Evolutionary conservation across 2,888 invertebrate genomes (phyloP), one percentile per base, ranked within the genome.

Genomic region (Platycheirus rosarum): DNA sequence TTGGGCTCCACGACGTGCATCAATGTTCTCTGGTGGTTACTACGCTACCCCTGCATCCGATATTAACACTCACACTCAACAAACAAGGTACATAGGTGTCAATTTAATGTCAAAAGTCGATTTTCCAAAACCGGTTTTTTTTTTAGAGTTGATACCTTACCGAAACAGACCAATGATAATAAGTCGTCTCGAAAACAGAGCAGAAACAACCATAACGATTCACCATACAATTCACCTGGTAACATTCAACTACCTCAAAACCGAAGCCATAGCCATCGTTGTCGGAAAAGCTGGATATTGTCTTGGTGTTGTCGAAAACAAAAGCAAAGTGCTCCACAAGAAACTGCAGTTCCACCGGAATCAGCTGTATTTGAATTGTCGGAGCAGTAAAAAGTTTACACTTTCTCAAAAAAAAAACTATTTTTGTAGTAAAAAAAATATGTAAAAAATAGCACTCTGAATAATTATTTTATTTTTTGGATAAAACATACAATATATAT

Each of bases 361-460:
- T 90, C 90, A 90, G 91, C 90, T 90, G 88, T 90, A 88, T 90
- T 90, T 90, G 90, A 90, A 88, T 89, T 90, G 88, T 90, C 90
- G 88, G 89, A 90, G 89, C 89, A 89, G 87, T 84, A 77, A 57
- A 40, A 18, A 0, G 20, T 55, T 32, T 6, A 3, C 29, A 8
- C 29, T 32, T 8, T 3, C 37, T 40, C 37, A 40, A 37, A 32
- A 1, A 7, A 40, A 37, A 32, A 1, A 7, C 16, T 44, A 18
- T 35, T 71, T 75, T n/a, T 44, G 48, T 82, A 86, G 78, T 29
- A 1, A 29, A 49, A 49, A 6, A 35, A 40, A 26, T 32, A 32
- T 40, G 40, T 40, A 14, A 37, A 4, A 57, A 37, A 55, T 16
- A 14, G 14, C 1, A 49, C 7, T 20, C n/a, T 26, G 14, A 18